Evolutionary conservation across 1,140 invertebrate species (phyloP).

Genomic region (Drosophila insularis): DNA sequence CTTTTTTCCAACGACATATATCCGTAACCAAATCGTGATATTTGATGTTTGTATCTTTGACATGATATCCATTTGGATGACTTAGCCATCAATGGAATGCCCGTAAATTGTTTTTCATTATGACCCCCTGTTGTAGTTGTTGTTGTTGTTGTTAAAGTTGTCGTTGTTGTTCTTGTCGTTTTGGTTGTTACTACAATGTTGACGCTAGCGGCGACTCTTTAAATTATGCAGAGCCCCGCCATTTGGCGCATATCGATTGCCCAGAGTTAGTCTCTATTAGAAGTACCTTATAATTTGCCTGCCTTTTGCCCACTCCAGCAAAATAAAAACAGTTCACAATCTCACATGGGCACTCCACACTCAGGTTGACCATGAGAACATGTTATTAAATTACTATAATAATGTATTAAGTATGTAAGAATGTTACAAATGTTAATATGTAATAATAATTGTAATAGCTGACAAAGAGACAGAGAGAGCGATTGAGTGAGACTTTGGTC

Average conservation of each 20-base stretch:
- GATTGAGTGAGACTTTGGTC: conserved; percentile 52
- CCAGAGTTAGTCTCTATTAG: conserved; percentile 17
- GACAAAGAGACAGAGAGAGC: conserved; percentile 19
- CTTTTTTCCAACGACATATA: conserved; percentile 41
- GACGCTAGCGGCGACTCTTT: conserved; percentile 68
- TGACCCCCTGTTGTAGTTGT: conserved; percentile 43
- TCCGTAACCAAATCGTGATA: conserved; percentile 67
- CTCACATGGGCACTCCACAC: conserved; percentile 25
- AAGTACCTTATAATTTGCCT: conserved; percentile 24
- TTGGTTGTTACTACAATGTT: conserved; percentile 55
- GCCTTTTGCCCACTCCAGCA: conserved; percentile 35
- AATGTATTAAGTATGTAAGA: conserved; percentile 82
- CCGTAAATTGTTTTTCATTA: conserved; percentile 73
- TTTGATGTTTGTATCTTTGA: conserved; percentile 69
- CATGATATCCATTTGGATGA: conserved; percentile 15
- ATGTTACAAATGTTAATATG: conserved; percentile 81
- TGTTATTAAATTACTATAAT: conserved; percentile 82
- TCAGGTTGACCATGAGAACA: conserved; percentile 82
- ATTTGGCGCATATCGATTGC: conserved; percentile 43
- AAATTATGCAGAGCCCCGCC: conserved; percentile 63
- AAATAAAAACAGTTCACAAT: conserved; percentile 5
- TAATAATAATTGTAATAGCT: conserved; percentile 77
- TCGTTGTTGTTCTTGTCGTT: conserved; percentile 13
- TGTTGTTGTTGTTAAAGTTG: conserved; percentile 18
- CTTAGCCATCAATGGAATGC: conserved; percentile 49